Evolutionary conservation across 2,113 vertebrate genomes (phyloP).

Genomic region (Dicerorhinus sumatrensis): DNA sequence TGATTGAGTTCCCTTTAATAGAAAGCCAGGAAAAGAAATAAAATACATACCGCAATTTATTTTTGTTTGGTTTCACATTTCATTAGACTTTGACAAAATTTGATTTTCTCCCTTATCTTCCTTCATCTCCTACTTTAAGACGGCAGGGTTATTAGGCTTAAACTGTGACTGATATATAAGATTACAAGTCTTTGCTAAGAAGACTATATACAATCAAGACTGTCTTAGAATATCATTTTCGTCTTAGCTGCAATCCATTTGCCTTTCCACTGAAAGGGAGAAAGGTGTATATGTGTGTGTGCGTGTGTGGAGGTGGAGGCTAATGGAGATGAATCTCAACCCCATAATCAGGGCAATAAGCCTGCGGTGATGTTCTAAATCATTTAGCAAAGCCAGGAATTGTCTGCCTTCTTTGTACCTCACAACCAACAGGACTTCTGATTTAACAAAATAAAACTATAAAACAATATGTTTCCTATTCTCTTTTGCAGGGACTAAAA

Average conservation of each 20-base stretch:
- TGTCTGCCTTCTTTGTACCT: not conserved
- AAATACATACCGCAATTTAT: not conserved
- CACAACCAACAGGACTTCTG: not conserved
- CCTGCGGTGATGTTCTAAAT: not conserved
- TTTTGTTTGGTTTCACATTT: slow-evolving; percentile 18
- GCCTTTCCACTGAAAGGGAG: not conserved
- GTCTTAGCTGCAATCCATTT: slow-evolving; percentile 3
- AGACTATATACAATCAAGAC: not conserved
- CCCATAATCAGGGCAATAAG: too few species aligned
- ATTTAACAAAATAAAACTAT: not conserved
- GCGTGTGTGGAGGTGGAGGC: not conserved
- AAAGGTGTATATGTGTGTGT: not conserved
- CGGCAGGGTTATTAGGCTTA: slow-evolving; percentile 2
- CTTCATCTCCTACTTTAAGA: not conserved
- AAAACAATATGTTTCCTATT: not conserved
- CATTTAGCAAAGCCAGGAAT: not conserved
- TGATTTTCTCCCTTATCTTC: not conserved
- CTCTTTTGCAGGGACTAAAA: not conserved
- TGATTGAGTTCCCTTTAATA: not conserved
- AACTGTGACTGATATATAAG: not conserved
- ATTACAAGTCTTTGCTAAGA: slow-evolving; percentile 16
- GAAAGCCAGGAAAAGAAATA: not conserved
- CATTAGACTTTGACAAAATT: slow-evolving; percentile 38
- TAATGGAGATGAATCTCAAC: not conserved
- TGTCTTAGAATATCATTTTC: not conserved